These are phyloP conservation scores for Callyntrura sp. DNA, from an alignment of 2,888 invertebrate genomes.

Conservation along the genomic window DNA sequence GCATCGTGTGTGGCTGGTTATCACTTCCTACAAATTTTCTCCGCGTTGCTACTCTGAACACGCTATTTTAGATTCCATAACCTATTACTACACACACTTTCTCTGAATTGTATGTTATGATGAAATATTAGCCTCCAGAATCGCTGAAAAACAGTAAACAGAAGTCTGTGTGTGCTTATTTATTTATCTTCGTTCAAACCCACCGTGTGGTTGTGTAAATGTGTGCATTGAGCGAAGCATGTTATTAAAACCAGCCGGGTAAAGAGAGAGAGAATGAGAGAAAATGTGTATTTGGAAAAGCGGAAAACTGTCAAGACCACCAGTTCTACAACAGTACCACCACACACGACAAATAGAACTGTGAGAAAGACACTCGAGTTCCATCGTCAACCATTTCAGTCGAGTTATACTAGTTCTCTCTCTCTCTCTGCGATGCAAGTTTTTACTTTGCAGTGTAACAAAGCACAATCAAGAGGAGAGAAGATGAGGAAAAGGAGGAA, in stretches of 20 bases:
- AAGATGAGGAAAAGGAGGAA: background rate
- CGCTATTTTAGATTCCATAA: background rate
- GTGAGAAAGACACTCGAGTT: constrained; percentile 1
- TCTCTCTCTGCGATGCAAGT: too few species aligned
- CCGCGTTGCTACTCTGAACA: background rate
- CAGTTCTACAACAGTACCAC: background rate
- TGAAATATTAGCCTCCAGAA: constrained; percentile 19
- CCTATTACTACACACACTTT: too few species aligned
- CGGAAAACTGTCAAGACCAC: constrained; percentile 50
- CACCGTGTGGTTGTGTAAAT: background rate
- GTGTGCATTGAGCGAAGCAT: background rate
- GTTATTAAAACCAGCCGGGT: too few species aligned
- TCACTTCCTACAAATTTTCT: background rate
- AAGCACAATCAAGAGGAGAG: background rate
- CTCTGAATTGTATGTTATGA: background rate
- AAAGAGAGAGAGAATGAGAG: background rate
- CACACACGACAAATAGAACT: constrained; percentile 6
- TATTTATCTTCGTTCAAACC: background rate
- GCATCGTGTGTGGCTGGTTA: constrained; percentile 6
- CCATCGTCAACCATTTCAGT: background rate
- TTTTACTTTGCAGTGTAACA: constrained; percentile 7
- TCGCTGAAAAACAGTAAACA: background rate
- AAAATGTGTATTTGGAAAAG: constrained; percentile 35
- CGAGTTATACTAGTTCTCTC: background rate
- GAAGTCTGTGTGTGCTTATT: background rate